Conservation (phyloP, 1,140 invertebrate species). For the Cryptotermes secundus region DNA sequence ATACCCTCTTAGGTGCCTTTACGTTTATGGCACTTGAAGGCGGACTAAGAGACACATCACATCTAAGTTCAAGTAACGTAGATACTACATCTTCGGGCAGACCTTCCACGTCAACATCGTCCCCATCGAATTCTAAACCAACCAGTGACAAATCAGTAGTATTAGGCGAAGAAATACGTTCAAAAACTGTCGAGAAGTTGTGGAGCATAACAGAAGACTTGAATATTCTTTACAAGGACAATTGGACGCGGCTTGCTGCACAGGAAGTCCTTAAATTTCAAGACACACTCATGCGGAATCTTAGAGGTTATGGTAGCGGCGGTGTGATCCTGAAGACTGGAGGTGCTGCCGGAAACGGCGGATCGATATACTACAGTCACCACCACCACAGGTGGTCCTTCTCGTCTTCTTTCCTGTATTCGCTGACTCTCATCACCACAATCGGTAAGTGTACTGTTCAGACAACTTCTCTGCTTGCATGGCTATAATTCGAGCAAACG, state of each 20-base stretch:
- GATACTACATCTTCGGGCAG: background rate
- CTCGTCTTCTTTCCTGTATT: conserved; percentile 90
- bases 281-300: conserved; percentile 56
- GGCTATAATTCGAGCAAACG: no score
- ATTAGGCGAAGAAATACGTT: conserved; percentile 27
- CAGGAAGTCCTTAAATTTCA: conserved; percentile 86
- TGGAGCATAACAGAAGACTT: conserved; percentile 94
- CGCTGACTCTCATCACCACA: conserved; percentile 92
- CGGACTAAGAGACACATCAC: conserved; percentile 44
- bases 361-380: conserved; percentile 47
- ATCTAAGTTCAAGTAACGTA: background rate
- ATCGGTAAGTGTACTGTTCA: conserved; percentile 83
- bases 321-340: conserved; percentile 36
- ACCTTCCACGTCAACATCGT: background rate
- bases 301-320: conserved; percentile 40
- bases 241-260: conserved; percentile 85
- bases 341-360: conserved; percentile 45
- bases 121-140: background rate
- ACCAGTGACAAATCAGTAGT: conserved; percentile 16
- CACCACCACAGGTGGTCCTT: conserved; percentile 78
- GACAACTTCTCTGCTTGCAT: no score
- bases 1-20: conserved; percentile 88
- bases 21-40: conserved; percentile 88
- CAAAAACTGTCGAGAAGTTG: conserved; percentile 71
- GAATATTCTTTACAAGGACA: conserved; percentile 91